phyloP scores from a whole-genome alignment of 2,888 invertebrate species.

The Synergus laeviventris region DNA sequence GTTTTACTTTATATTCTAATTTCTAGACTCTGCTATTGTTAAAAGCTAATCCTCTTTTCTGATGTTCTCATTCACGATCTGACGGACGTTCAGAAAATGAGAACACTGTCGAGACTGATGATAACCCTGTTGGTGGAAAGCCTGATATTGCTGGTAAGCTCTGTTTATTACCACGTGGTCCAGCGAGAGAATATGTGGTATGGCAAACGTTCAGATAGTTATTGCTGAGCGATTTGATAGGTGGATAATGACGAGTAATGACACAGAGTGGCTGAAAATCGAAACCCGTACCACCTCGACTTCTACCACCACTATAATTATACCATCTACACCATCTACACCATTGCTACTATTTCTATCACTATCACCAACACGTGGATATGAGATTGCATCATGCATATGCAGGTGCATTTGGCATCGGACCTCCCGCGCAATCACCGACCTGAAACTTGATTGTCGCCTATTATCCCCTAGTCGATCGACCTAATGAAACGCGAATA shows the following conservation, averaged over 20 bases:
- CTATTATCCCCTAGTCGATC: conserved; percentile 68
- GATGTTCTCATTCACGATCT: conserved; percentile 47
- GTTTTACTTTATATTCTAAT: no score
- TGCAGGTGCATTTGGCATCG: conserved; percentile 73
- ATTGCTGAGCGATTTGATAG: conserved; percentile 73
- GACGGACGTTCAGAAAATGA: neutral
- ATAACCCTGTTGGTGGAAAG: conserved; percentile 49
- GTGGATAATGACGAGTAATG: conserved; percentile 72
- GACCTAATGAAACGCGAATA: conserved; percentile 32
- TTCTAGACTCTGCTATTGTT: no score
- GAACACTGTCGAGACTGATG: neutral
- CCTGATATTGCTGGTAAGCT: conserved; percentile 62
- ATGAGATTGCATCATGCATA: conserved; percentile 75
- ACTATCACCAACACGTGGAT: conserved; percentile 60
- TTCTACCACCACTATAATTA: neutral
- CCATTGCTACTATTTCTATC: conserved; percentile 27
- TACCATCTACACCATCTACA: neutral
- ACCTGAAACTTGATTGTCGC: conserved; percentile 74
- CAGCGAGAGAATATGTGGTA: conserved; percentile 44
- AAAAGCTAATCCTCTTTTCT: conserved; percentile 36
- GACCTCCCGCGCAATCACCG: conserved; percentile 67
- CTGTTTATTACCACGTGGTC: conserved; percentile 52
- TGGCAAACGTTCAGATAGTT: conserved; percentile 67
- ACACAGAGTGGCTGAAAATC: conserved; percentile 34
- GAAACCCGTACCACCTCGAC: conserved; percentile 40